phyloP scores from a whole-genome alignment of 2,797 vertebrate genomes.

The Benthosema pterotum region DNA sequence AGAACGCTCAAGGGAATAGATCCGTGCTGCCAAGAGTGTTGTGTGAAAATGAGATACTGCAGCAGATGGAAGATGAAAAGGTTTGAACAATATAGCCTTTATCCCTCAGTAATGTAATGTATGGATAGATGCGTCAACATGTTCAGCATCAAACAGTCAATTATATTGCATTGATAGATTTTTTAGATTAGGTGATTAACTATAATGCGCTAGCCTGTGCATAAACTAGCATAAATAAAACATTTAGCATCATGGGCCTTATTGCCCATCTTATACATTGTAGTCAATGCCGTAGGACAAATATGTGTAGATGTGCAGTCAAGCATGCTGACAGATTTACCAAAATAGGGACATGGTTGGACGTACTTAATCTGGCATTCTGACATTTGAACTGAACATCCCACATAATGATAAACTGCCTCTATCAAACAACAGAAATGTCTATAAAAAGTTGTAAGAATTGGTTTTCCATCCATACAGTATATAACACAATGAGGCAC shows the following conservation, averaged over 20 bases:
- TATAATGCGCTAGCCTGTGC: conserved; percentile 24
- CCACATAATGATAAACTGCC: conserved; percentile 1
- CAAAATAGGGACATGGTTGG: too few species aligned
- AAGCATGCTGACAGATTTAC: too few species aligned
- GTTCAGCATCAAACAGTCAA: conserved; percentile 22
- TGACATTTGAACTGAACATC: conserved; percentile 17
- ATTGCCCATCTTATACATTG: background rate
- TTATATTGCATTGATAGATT: conserved; percentile 7
- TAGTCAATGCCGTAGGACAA: background rate
- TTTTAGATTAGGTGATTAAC: conserved; percentile 22
- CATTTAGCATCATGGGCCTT: background rate
- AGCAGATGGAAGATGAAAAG: conserved; percentile 55
- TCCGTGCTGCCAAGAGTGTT: conserved; percentile 48
- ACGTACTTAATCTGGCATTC: background rate
- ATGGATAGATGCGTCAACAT: conserved; percentile 37
- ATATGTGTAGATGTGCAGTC: too few species aligned
- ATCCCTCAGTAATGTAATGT: conserved; percentile 34
- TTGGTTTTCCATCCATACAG: conserved; percentile 4
- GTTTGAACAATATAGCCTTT: conserved; percentile 37
- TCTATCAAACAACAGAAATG: background rate
- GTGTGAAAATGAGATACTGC: conserved; percentile 52
- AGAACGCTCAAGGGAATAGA: conserved; percentile 45
- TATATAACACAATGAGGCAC: conserved; percentile 1
- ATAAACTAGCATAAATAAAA: conserved; percentile 20
- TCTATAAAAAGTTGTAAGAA: conserved; percentile 2